These are phyloP conservation scores for Axea sp. DNA, from an alignment of 2,888 invertebrate species.

Conservation along the genomic window DNA sequence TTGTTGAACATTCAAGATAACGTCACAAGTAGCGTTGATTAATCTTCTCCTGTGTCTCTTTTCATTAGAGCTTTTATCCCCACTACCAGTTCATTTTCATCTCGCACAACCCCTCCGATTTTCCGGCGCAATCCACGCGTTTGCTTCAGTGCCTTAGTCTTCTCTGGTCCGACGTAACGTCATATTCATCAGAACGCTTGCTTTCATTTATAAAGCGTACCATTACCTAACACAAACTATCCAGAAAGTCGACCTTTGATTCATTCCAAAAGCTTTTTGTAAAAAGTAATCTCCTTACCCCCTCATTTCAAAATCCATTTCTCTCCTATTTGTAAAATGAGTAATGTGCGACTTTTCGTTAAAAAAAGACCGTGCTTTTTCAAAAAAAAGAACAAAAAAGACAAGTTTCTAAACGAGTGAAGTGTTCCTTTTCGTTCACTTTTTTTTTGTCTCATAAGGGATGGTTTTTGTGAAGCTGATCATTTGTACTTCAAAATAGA, in stretches of 20 bases:
- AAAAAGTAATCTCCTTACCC: too few species aligned
- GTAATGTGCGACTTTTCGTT: conserved; percentile 5
- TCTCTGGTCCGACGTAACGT: conserved; percentile 64
- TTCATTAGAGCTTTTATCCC: too few species aligned
- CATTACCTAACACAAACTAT: conserved; percentile 9
- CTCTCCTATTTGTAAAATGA: too few species aligned
- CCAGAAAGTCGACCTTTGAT: too few species aligned
- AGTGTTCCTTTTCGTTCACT: not conserved
- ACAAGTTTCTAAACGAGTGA: conserved; percentile 1
- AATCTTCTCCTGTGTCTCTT: too few species aligned
- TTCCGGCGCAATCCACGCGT: conserved; percentile 60
- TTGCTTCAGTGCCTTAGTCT: conserved; percentile 63
- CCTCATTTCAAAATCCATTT: too few species aligned
- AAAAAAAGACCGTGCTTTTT: conserved; percentile 6
- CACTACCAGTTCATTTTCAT: conserved; percentile 28
- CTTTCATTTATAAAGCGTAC: conserved; percentile 2
- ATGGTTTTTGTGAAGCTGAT: too few species aligned
- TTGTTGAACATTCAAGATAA: too few species aligned
- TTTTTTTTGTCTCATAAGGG: too few species aligned
- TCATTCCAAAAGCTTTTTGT: too few species aligned
- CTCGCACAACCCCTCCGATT: conserved; percentile 50
- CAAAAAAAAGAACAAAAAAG: conserved; percentile 6
- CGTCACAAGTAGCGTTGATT: too few species aligned
- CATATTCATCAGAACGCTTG: conserved; percentile 19
- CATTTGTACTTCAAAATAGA: too few species aligned